Evolutionary conservation across 2,113 vertebrate genomes (phyloP).

Genomic region (Caloenas nicobarica): DNA sequence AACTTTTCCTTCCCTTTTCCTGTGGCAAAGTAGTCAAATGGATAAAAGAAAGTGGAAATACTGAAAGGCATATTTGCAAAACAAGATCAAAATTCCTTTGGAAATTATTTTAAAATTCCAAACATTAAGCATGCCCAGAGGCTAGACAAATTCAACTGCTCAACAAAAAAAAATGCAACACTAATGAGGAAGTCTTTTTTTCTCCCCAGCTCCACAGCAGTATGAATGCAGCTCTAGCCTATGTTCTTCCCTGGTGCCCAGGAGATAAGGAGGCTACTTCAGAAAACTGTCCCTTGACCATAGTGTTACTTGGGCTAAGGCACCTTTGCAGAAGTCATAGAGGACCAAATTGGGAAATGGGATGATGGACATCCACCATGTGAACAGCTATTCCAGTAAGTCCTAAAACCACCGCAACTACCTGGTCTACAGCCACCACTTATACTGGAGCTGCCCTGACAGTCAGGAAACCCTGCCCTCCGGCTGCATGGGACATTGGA

Average conservation of each 20-base stretch:
- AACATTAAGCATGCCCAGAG: background rate
- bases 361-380: background rate
- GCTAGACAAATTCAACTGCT: background rate
- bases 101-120: fast-evolving
- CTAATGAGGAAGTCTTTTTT: background rate
- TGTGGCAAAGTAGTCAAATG: background rate
- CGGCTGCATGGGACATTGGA: background rate
- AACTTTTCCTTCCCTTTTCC: background rate
- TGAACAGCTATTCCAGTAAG: background rate
- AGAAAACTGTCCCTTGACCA: background rate
- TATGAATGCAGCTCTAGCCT: background rate
- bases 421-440: background rate
- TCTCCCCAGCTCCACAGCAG: background rate
- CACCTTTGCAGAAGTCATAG: background rate
- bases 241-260: background rate
- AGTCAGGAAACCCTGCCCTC: background rate
- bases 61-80: background rate
- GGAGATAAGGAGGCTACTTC: background rate
- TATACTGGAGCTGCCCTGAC: background rate
- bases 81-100: background rate
- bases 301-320: background rate
- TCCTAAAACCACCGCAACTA: background rate
- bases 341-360: background rate
- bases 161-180: background rate
- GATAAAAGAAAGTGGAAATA: background rate